Evolutionary conservation across 1,140 invertebrate genomes (phyloP), one percentile per base, ranked within the genome.

Genomic region (Amyelois transitella): DNA sequence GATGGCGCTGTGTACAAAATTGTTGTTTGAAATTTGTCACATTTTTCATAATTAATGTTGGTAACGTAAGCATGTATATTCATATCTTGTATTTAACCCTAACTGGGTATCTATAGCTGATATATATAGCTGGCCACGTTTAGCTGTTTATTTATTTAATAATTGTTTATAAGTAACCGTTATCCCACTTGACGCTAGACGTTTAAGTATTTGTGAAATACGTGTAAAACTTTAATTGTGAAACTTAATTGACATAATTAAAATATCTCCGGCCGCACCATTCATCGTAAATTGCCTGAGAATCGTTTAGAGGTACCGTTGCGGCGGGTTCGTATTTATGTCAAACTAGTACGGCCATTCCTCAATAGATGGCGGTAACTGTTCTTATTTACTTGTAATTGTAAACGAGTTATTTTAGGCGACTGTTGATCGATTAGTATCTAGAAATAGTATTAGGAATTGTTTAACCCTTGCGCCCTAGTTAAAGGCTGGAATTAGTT

Each of bases 1-100:
- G 84, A 76, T 87, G 84, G 77, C 84, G 75, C 60, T 81, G 52
- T 4, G 19, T 24, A 32, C 60, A 60, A 44, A 12, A 1, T 45
- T 19, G 6, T 21, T 21, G n/a, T 48, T 48, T 48, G 20, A 6
- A 20, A 1, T n/a, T 48, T n/a, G 5, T 38, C 12, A 38, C 32
- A 38, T 8, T 38, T 38, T 38, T 14, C 8, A 1, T 14, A 4
- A 14, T 14, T 2, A 38, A 5, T 5, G n/a, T n/a, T n/a, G n/a
- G n/a, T n/a, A n/a, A n/a, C n/a, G n/a, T n/a, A n/a, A n/a, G n/a
- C n/a, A n/a, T n/a, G n/a, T n/a, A n/a, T n/a, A n/a, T n/a, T n/a
- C n/a, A n/a, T n/a, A n/a, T n/a, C n/a, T n/a, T n/a, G n/a, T n/a
- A n/a, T n/a, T n/a, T n/a, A n/a, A n/a, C n/a, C n/a, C n/a, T n/a